A percentile compares a stretch with the other conserved stretches of the same genome.
Conservation (phyloP, 1,140 invertebrate genomes). For the Neodiprion fabricii region DNA sequence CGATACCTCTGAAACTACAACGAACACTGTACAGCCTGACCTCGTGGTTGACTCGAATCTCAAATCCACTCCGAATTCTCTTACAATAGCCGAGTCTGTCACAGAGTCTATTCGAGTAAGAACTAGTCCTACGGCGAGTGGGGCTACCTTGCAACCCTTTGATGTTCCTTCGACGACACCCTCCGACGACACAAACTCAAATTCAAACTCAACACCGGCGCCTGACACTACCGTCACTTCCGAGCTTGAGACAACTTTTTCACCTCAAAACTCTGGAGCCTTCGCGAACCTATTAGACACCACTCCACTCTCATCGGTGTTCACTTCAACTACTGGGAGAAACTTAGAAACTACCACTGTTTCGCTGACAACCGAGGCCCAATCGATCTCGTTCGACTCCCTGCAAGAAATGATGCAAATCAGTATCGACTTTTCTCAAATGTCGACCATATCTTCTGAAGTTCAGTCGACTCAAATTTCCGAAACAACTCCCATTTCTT, state of each 20-base stretch:
- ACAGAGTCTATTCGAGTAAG: constrained; percentile 6
- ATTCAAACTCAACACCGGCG: background rate
- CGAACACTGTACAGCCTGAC: background rate
- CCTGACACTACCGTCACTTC: background rate
- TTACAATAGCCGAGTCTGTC: background rate
- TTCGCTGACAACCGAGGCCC: background rate
- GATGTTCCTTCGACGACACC: constrained; percentile 12
- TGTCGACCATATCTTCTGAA: background rate
- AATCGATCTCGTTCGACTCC: background rate
- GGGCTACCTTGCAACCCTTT: constrained; percentile 11
- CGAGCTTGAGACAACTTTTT: constrained; percentile 20
- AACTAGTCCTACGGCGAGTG: constrained; percentile 18
- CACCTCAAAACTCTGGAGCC: background rate
- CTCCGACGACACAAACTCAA: background rate
- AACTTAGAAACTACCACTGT: background rate
- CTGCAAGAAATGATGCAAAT: background rate
- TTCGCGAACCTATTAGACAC: background rate
- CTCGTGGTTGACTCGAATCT: background rate
- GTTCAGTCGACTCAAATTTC: background rate
- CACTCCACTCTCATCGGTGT: background rate
- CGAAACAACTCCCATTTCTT: background rate
- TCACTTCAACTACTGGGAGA: background rate
- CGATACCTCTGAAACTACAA: constrained; percentile 8
- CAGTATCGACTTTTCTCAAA: background rate
- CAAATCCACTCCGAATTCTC: background rate